These are phyloP conservation scores for Trinorchestia longiramus DNA, from an alignment of 1,140 invertebrate species.

Conservation along the genomic window DNA sequence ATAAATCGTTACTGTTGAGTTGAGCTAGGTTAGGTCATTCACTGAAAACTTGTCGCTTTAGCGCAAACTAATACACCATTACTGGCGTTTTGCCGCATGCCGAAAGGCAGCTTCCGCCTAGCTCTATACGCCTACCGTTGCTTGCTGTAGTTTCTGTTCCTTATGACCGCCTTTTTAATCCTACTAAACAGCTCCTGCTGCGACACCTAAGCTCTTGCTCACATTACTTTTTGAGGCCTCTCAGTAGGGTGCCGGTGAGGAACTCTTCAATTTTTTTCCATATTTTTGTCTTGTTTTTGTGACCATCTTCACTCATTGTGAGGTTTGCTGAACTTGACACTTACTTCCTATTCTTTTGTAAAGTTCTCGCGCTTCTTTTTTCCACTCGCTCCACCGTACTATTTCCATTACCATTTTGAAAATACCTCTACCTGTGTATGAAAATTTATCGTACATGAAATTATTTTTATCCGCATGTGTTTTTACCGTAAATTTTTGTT, in stretches of 20 bases:
- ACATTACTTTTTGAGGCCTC: neutral
- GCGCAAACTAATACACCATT: too few relatives aligned
- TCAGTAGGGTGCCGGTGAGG: neutral
- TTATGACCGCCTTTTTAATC: neutral
- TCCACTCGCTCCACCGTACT: neutral
- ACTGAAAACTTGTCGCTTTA: neutral
- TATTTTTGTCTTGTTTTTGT: conserved; percentile 8
- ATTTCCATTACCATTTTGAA: neutral
- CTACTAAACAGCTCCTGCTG: neutral
- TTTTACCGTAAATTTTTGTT: neutral
- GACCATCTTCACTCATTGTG: neutral
- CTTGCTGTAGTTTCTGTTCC: neutral
- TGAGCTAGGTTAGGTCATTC: too few relatives aligned
- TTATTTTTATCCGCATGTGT: neutral
- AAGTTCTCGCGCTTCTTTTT: neutral
- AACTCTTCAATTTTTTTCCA: neutral
- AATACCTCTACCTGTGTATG: neutral
- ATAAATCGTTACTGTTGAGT: too few relatives aligned
- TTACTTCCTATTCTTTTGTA: neutral
- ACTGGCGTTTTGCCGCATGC: neutral
- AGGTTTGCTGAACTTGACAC: neutral
- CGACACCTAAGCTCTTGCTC: neutral
- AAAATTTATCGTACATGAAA: neutral
- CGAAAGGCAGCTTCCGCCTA: neutral
- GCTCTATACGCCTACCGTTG: neutral